A percentile compares a stretch with the other conserved stretches of the same genome.
phyloP scores from a whole-genome alignment of 2,797 vertebrate genomes.

The Erethizon dorsatum region DNA sequence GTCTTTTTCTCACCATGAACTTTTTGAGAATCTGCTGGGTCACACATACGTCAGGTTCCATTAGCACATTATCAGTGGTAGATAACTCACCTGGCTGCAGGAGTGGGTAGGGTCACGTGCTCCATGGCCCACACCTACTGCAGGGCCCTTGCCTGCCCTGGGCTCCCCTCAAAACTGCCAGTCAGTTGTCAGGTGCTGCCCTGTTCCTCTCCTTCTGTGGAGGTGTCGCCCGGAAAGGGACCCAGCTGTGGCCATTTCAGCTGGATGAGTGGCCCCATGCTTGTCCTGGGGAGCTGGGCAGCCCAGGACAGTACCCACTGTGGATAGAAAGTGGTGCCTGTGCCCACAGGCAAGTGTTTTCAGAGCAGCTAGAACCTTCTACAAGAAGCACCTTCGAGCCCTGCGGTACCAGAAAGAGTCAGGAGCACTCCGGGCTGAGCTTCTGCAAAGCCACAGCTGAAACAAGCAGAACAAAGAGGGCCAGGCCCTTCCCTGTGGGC shows the following conservation, averaged over 20 bases:
- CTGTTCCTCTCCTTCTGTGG: not conserved
- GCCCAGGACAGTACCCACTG: not conserved
- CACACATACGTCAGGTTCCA: not conserved
- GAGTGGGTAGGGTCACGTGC: not conserved
- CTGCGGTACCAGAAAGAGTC: not conserved
- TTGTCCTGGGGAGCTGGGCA: not conserved
- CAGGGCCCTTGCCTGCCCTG: not conserved
- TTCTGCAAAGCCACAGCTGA: not conserved
- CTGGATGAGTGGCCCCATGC: fast-evolving
- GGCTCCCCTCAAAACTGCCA: not conserved
- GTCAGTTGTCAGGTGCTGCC: not conserved
- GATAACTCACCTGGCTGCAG: fast-evolving
- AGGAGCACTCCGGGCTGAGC: fast-evolving
- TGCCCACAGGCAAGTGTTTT: not conserved
- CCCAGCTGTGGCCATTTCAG: not conserved
- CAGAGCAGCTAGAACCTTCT: not conserved
- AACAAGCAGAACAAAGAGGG: not conserved
- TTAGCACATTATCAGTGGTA: not conserved
- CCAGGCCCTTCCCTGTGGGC: not conserved
- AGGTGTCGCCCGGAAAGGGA: not conserved
- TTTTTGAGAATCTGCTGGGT: not conserved
- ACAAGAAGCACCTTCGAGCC: not conserved
- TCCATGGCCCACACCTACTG: fast-evolving
- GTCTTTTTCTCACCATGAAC: not conserved
- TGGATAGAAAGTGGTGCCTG: not conserved